Evolutionary conservation across 2,888 invertebrate species (phyloP), one percentile per base, ranked within the genome.

Genomic region (Allygus modestus): DNA sequence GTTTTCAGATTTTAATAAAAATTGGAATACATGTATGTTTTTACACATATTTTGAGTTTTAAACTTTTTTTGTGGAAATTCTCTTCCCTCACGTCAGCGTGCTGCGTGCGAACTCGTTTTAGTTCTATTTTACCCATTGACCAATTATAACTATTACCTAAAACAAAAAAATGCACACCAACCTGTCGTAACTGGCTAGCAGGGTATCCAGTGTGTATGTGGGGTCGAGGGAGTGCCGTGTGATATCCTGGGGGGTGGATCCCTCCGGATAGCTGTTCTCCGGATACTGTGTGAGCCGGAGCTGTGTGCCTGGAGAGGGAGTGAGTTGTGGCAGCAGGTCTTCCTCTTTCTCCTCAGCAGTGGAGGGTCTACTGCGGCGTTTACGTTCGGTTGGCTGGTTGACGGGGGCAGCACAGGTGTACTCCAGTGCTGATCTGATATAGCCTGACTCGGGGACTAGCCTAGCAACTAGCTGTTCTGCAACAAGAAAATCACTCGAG

Each of bases 171-270:
- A n/a, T n/a, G n/a, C n/a, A n/a, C n/a, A n/a, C n/a, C 11, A 0
- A 83, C 83, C 43, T 77, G 83, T 83, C 26, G 85, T 84, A 82
- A 33, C 84, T 58, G 31, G 79, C 51, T n/a, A 87, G 81, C 90
- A 96, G 91, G 0, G 92, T 91, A 85, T 95, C 93, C 85, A 97
- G 90, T 1, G 93, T 92, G 90, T 94, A 96, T 46, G 95, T 94
- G 75, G 94, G 93, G 90, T 99, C 98, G 89, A 99, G 92, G 86
- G 95, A 96, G 91, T 97, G 96, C 88, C 93, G 94, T 0, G 98
- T 97, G 77, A 98, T 95, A 91, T 98, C 96, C 51, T 95, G 92
- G 0, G 98, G 96, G 0, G 94, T 93, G 0, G 96, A 93, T 17
- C 95, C 95, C 5, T 94, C 94, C 0, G 98, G 98, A 89, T 94